Evolutionary conservation across 2,113 vertebrate species (phyloP).

Genomic region (Castor canadensis): DNA sequence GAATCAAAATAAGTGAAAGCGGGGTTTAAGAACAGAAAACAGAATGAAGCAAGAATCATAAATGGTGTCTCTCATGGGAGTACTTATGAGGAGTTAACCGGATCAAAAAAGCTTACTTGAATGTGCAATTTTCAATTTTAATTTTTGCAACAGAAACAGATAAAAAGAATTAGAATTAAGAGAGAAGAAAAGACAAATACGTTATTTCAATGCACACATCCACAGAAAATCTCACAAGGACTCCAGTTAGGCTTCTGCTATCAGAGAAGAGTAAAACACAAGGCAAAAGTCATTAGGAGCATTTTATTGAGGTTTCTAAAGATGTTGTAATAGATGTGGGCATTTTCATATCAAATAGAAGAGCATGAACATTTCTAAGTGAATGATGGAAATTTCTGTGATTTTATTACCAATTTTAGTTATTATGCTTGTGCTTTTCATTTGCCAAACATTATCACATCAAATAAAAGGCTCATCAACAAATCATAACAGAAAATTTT

Average conservation of each 20-base stretch:
- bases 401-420: background rate
- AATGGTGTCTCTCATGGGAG: background rate
- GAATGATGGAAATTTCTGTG: background rate
- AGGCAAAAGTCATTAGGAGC: background rate
- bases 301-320: background rate
- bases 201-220: background rate
- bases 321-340: background rate
- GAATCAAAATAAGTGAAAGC: background rate
- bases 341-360: background rate
- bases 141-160: background rate
- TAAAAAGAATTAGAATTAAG: background rate
- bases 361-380: background rate
- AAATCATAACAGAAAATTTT: background rate
- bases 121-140: background rate
- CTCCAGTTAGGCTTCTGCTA: background rate
- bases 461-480: background rate
- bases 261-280: background rate
- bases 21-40: background rate
- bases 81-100: background rate
- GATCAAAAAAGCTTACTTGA: background rate
- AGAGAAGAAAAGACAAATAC: background rate
- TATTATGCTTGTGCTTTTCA: background rate
- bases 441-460: background rate
- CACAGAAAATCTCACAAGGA: background rate
- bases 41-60: background rate